Evolutionary conservation across 2,113 vertebrate species (phyloP).

Genomic region (Etheostoma cragini): DNA sequence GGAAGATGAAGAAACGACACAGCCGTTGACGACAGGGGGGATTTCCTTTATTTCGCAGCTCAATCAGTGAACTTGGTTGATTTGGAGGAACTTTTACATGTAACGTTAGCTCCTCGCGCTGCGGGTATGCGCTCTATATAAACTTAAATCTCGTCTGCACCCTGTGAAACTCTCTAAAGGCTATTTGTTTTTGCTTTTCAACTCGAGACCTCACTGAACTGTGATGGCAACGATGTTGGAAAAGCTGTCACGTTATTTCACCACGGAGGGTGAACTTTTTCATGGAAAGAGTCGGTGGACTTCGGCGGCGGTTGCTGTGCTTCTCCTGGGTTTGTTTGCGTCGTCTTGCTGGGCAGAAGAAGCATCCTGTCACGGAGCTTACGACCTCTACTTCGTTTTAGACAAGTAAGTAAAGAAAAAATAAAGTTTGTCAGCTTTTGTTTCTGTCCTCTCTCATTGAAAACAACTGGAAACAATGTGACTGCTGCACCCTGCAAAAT

Average conservation of each 20-base stretch:
- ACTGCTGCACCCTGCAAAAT: not conserved
- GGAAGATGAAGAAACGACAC: conserved; percentile 38
- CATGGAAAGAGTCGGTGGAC: conserved; percentile 24
- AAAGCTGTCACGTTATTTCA: not conserved
- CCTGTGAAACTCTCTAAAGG: not conserved
- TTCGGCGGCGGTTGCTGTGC: conserved; percentile 21
- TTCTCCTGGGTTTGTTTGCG: conserved; percentile 47
- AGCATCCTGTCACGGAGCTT: conserved; percentile 88
- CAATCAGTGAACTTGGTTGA: conserved; percentile 12
- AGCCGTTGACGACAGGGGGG: conserved; percentile 47
- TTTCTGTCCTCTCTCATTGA: too few species aligned
- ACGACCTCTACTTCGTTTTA: conserved; percentile 94
- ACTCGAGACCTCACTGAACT: not conserved
- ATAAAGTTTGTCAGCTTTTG: not conserved
- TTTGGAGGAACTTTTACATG: conserved; percentile 50
- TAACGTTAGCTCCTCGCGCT: not conserved
- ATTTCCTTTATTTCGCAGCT: conserved; percentile 66
- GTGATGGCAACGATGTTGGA: conserved; percentile 22
- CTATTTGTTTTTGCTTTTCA: not conserved
- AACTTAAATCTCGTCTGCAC: not conserved
- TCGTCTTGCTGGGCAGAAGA: conserved; percentile 77
- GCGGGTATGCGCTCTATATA: conserved; percentile 1
- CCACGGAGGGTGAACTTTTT: conserved; percentile 17
- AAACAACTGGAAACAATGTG: not conserved
- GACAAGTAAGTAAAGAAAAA: conserved; percentile 87